phyloP scores from a whole-genome alignment of 2,888 invertebrate species.

The Pammene aurita region DNA sequence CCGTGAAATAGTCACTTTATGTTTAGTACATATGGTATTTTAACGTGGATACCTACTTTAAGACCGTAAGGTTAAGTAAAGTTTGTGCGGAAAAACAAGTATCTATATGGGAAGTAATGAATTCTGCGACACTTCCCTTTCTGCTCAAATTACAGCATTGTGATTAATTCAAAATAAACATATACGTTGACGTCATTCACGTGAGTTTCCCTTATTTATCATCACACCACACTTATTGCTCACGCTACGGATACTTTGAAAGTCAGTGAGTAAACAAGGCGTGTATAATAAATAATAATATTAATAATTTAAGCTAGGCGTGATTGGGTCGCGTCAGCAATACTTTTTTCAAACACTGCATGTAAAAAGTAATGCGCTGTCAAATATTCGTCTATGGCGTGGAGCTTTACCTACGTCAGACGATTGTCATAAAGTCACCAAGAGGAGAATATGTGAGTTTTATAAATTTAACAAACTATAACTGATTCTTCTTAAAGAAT shows the following conservation, averaged over 20 bases:
- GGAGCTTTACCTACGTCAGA: constrained; percentile 12
- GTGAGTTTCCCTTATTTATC: constrained; percentile 3
- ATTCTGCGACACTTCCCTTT: no score
- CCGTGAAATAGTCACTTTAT: no score
- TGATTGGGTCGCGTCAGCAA: no score
- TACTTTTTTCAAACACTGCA: neutral
- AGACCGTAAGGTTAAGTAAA: no score
- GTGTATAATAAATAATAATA: neutral
- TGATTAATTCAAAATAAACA: constrained; percentile 17
- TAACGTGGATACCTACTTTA: no score
- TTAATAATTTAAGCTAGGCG: no score
- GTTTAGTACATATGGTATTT: no score
- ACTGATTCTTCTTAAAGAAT: neutral
- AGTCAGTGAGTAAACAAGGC: neutral
- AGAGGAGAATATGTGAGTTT: neutral
- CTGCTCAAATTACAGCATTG: neutral
- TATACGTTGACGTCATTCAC: constrained; percentile 28
- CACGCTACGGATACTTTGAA: constrained; percentile 20
- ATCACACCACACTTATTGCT: neutral
- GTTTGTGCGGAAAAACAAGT: no score
- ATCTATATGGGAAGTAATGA: no score
- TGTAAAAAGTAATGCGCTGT: constrained; percentile 12
- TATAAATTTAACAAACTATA: neutral
- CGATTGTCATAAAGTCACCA: constrained; percentile 13
- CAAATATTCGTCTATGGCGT: constrained; percentile 22